These are phyloP conservation scores for Lepidocolaptes lacrymiger DNA, from an alignment of 2,797 vertebrate genomes.

Conservation along the genomic window DNA sequence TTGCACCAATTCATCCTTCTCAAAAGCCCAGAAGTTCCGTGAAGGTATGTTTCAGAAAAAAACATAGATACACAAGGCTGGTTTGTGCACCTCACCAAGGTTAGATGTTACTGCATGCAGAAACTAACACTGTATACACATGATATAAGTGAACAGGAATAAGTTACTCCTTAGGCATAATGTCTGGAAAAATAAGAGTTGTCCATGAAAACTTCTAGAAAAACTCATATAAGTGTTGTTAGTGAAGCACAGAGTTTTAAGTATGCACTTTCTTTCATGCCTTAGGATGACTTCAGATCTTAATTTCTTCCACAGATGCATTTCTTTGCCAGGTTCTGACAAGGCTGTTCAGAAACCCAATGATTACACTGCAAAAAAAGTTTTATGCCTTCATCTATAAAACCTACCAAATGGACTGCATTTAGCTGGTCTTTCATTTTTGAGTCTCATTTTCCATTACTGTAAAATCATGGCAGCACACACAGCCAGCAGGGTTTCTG, in stretches of 20 bases:
- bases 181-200: not conserved
- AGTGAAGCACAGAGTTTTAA: not conserved
- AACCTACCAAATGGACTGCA: not conserved
- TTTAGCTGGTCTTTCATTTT: not conserved
- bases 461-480: not conserved
- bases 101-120: not conserved
- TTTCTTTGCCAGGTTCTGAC: not conserved
- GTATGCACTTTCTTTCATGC: not conserved
- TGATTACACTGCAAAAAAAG: not conserved
- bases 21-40: not conserved
- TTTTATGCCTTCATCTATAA: not conserved
- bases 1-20: not conserved
- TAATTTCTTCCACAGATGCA: conserved; percentile 3
- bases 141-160: not conserved
- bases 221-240: not conserved
- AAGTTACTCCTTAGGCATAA: not conserved
- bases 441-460: not conserved
- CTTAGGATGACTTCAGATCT: conserved; percentile 2
- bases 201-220: not conserved
- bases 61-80: not conserved
- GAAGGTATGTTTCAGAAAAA: not conserved
- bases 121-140: not conserved
- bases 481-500: not conserved
- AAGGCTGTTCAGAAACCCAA: not conserved
- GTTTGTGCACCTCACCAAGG: not conserved